Conservation (phyloP, 1,140 invertebrate species). For the Antheraea mylitta region DNA sequence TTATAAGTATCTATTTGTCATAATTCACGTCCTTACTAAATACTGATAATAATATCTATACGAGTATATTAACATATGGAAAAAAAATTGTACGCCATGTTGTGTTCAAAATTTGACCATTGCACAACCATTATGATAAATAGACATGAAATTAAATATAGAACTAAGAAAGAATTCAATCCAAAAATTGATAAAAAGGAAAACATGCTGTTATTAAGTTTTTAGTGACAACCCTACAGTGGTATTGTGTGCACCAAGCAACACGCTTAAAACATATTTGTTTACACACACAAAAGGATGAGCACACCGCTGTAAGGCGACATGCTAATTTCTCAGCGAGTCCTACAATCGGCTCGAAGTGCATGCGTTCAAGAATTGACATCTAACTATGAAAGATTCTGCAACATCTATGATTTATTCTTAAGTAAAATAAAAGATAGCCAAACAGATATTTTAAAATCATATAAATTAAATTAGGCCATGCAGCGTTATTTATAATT, state of each 20-base stretch:
- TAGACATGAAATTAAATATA: no score
- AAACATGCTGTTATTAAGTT: background rate
- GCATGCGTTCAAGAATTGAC: slow-evolving; percentile 23
- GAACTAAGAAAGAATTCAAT: no score
- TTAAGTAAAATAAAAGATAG: background rate
- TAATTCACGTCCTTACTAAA: no score
- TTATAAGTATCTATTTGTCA: no score
- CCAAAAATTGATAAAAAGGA: background rate
- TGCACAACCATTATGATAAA: no score
- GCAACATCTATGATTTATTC: slow-evolving; percentile 14
- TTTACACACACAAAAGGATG: slow-evolving; percentile 24
- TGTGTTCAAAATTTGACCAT: no score
- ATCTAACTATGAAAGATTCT: slow-evolving; percentile 17
- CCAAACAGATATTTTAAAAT: no score
- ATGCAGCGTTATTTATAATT: no score
- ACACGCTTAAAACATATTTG: slow-evolving; percentile 19
- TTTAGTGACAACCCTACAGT: background rate
- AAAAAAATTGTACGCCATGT: no score
- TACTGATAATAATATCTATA: no score
- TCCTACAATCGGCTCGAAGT: slow-evolving; percentile 25
- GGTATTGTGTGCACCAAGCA: slow-evolving; percentile 12
- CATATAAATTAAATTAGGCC: no score
- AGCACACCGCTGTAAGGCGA: slow-evolving; percentile 37
- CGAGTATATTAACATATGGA: no score
- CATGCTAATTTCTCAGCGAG: slow-evolving; percentile 61